Percentiles rank a stretch among this genome's conserved stretches.
phyloP scores from a whole-genome alignment of 2,888 invertebrate genomes.

The Coenonympha arcania region DNA sequence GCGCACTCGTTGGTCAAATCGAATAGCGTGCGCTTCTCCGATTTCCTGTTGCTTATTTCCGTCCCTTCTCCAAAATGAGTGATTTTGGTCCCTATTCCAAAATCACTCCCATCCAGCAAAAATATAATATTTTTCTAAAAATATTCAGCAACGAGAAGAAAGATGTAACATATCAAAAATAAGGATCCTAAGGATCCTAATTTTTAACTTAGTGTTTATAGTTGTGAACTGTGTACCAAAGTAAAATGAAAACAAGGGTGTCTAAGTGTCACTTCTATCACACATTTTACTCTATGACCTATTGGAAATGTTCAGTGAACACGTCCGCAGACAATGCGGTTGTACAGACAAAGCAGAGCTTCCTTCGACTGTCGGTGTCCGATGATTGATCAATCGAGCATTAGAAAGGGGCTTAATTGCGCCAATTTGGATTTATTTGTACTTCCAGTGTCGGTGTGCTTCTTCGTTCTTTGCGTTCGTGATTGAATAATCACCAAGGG shows the following conservation, averaged over 20 bases:
- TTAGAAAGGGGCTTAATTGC: slow-evolving; percentile 67
- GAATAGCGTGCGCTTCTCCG: too few relatives aligned
- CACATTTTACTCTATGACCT: slow-evolving; percentile 31
- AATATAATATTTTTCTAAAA: too few relatives aligned
- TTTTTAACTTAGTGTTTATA: too few relatives aligned
- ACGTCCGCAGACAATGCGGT: slow-evolving; percentile 56
- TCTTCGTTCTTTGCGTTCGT: slow-evolving; percentile 10
- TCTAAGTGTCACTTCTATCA: not conserved
- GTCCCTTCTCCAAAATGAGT: too few relatives aligned
- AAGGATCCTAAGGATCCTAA: too few relatives aligned
- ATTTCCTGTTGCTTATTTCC: too few relatives aligned
- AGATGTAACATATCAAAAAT: too few relatives aligned
- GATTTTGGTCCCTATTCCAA: too few relatives aligned
- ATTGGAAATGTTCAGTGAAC: slow-evolving; percentile 36
- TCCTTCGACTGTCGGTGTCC: slow-evolving; percentile 58
- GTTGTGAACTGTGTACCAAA: too few relatives aligned
- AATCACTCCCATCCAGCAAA: too few relatives aligned
- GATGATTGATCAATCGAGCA: slow-evolving; percentile 72
- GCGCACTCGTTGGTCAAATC: too few relatives aligned
- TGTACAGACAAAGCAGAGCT: slow-evolving; percentile 53
- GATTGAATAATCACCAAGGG: not conserved
- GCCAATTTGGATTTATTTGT: slow-evolving; percentile 63
- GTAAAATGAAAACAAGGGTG: not conserved
- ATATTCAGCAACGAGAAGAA: too few relatives aligned
- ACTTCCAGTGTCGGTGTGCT: slow-evolving; percentile 32